These are phyloP conservation scores for Lucifuga dentata DNA, from an alignment of 2,113 vertebrate species.

Conservation along the genomic window DNA sequence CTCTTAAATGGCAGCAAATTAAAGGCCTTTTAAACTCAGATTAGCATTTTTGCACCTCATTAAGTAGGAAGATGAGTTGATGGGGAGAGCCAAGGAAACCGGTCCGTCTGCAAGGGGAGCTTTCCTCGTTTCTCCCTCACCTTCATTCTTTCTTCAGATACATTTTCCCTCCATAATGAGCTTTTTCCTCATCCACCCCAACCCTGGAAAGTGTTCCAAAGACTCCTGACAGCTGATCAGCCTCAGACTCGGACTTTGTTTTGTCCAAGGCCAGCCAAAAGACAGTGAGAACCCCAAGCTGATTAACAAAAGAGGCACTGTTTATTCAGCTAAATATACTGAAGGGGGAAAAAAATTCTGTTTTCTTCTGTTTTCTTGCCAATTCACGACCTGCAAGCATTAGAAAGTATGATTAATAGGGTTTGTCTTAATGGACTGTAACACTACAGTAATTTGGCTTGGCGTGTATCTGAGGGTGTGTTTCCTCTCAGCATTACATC, in stretches of 20 bases:
- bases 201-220: slow-evolving; percentile 18
- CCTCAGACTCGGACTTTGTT: neutral
- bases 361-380: slow-evolving; percentile 15
- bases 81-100: slow-evolving; percentile 39
- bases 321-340: neutral
- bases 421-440: slow-evolving; percentile 60
- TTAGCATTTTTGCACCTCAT: slow-evolving; percentile 73
- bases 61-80: slow-evolving; percentile 66
- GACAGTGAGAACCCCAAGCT: neutral
- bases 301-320: neutral
- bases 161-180: slow-evolving; percentile 5
- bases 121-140: slow-evolving; percentile 5
- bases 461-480: slow-evolving; percentile 25
- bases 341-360: neutral
- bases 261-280: neutral
- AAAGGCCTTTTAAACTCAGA: slow-evolving; percentile 73
- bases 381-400: slow-evolving; percentile 17
- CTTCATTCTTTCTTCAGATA: slow-evolving; percentile 24
- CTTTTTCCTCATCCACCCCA: slow-evolving; percentile 1
- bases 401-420: slow-evolving; percentile 34
- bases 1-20: slow-evolving; percentile 76
- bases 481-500: slow-evolving; percentile 48
- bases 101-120: slow-evolving; percentile 10
- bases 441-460: slow-evolving; percentile 37
- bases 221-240: slow-evolving; percentile 2